These are phyloP conservation scores for Crocodylus rhombifer DNA, from an alignment of 2,797 vertebrate species.

Conservation along the genomic window DNA sequence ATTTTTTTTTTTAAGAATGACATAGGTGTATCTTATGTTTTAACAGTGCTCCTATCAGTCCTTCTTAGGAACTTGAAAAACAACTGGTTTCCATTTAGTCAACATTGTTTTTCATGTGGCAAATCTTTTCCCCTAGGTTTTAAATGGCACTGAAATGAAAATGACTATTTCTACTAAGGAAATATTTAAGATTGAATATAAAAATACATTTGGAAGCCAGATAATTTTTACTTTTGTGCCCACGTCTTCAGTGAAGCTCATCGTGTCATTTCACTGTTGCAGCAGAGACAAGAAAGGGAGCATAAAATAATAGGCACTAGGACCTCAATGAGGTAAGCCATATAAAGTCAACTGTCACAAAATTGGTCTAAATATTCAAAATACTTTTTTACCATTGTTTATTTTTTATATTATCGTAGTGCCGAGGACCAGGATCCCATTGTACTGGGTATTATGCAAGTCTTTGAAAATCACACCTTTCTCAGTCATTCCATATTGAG, in stretches of 20 bases:
- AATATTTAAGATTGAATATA: slow-evolving; percentile 58
- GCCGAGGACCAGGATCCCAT: neutral
- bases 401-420: neutral
- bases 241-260: slow-evolving; percentile 13
- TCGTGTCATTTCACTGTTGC: slow-evolving; percentile 11
- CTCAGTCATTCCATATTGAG: neutral
- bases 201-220: slow-evolving; percentile 24
- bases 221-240: slow-evolving; percentile 51
- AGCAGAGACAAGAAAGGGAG: neutral
- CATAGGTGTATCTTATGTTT: slow-evolving; percentile 10
- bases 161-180: slow-evolving; percentile 57
- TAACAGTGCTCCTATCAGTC: neutral
- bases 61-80: slow-evolving; percentile 42
- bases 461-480: neutral
- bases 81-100: slow-evolving; percentile 60
- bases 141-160: slow-evolving; percentile 61
- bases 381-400: neutral
- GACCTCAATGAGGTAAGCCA: neutral
- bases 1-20: neutral
- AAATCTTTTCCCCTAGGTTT: slow-evolving; percentile 55
- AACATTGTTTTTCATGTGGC: slow-evolving; percentile 36
- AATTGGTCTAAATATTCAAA: neutral
- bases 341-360: neutral
- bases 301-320: neutral
- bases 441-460: neutral